These are phyloP conservation scores for Gymnoscelis rufifasciata DNA, from an alignment of 2,888 invertebrate species.

Conservation along the genomic window DNA sequence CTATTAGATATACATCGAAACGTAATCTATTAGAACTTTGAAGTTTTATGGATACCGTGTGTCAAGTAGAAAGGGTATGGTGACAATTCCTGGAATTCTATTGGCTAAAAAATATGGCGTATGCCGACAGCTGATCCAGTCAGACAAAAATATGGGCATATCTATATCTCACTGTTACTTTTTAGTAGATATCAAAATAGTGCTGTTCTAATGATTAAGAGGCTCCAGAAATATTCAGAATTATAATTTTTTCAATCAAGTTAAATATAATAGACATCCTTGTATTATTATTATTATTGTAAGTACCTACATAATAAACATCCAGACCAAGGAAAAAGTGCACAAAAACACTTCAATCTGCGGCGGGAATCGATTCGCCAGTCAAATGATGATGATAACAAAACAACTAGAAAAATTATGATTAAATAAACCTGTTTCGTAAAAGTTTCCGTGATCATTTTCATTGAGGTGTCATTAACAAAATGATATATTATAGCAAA, in stretches of 20 bases:
- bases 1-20: slow-evolving; percentile 35
- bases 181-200: no score
- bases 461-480: slow-evolving; percentile 71
- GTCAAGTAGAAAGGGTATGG: slow-evolving; percentile 16
- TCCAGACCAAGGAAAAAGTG: no score
- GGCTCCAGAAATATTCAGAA: no score
- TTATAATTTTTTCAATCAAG: no score
- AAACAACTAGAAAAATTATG: not conserved
- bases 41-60: slow-evolving; percentile 28
- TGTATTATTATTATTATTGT: no score
- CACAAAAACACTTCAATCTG: no score
- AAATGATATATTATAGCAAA: slow-evolving; percentile 70
- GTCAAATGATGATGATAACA: no score
- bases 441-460: slow-evolving; percentile 61
- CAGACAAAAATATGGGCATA: not conserved
- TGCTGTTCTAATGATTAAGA: no score
- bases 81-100: slow-evolving; percentile 8
- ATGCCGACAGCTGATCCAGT: not conserved
- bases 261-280: no score
- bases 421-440: slow-evolving; percentile 23
- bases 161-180: no score
- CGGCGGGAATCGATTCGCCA: no score
- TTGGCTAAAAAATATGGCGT: not conserved
- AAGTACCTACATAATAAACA: no score
- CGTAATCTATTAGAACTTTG: slow-evolving; percentile 21